Percentiles rank a stretch among this genome's conserved stretches.
Conservation (phyloP, 2,888 invertebrate species). For the Troides helena region DNA sequence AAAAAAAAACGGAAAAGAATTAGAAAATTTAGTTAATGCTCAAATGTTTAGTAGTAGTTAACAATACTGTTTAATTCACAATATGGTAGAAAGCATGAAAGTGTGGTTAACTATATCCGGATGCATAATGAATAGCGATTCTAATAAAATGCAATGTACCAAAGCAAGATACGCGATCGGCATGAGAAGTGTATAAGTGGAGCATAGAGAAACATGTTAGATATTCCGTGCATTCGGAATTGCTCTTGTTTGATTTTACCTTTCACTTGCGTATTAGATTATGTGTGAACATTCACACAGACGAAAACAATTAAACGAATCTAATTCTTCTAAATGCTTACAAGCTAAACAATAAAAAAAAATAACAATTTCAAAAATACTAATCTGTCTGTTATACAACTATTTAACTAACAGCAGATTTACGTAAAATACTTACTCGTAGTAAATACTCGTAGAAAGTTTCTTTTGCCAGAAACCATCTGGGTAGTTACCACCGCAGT, state of each 20-base stretch:
- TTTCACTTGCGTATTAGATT: conserved; percentile 22
- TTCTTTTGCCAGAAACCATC: too few relatives aligned
- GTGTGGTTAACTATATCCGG: conserved; percentile 17
- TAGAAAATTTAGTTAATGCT: too few relatives aligned
- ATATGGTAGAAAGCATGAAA: conserved; percentile 23
- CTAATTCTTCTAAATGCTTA: too few relatives aligned
- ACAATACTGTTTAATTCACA: conserved; percentile 8
- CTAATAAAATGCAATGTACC: conserved; percentile 22
- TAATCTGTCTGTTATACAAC: too few relatives aligned
- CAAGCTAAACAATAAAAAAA: too few relatives aligned
- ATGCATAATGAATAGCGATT: conserved; percentile 22
- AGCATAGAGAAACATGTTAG: conserved; percentile 21
- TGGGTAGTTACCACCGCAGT: too few relatives aligned
- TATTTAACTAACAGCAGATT: too few relatives aligned
- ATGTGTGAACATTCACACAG: background rate
- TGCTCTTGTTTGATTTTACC: conserved; percentile 18
- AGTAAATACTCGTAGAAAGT: too few relatives aligned
- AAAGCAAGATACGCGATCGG: conserved; percentile 18
- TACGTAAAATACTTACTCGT: too few relatives aligned
- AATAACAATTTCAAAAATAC: too few relatives aligned
- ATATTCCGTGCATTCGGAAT: conserved; percentile 19
- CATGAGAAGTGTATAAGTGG: conserved; percentile 21
- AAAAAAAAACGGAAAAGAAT: too few relatives aligned
- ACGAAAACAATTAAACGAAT: too few relatives aligned
- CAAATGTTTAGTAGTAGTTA: background rate